Percentiles rank a stretch among this genome's conserved stretches.
Conservation (phyloP, 2,888 invertebrate species). For the Brachyopa scutellaris region DNA sequence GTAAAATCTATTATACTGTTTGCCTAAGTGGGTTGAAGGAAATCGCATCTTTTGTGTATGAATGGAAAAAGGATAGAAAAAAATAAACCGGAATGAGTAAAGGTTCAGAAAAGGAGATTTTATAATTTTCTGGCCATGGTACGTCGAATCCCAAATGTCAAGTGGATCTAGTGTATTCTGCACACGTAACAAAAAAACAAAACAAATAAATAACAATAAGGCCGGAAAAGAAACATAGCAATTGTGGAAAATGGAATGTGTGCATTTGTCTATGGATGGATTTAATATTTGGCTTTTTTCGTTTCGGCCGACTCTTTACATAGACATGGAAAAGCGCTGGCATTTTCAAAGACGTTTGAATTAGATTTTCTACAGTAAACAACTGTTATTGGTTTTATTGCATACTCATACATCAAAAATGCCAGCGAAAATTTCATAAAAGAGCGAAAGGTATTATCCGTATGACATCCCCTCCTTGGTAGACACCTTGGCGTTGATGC, state of each 20-base stretch:
- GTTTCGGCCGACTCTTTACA: neutral
- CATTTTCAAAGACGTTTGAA: no score
- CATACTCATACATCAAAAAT: no score
- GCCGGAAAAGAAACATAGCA: neutral
- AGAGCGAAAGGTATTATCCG: no score
- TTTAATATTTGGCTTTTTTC: slow-evolving; percentile 18
- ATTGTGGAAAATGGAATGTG: slow-evolving; percentile 7
- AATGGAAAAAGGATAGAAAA: slow-evolving; percentile 17
- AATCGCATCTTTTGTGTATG: slow-evolving; percentile 44
- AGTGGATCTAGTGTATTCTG: slow-evolving; percentile 19
- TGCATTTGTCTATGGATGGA: slow-evolving; percentile 9
- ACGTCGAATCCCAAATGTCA: slow-evolving; percentile 27
- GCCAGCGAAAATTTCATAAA: no score
- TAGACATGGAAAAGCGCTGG: neutral
- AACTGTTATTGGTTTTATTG: no score
- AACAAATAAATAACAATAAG: neutral
- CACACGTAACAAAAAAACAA: slow-evolving; percentile 1
- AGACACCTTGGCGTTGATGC: no score
- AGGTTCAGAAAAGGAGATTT: neutral
- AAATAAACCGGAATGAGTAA: neutral
- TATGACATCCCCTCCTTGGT: no score
- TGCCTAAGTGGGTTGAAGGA: slow-evolving; percentile 9
- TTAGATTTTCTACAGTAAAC: no score
- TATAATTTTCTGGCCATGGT: slow-evolving; percentile 19
- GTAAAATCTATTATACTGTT: slow-evolving; percentile 47